A percentile compares a stretch with the other conserved stretches of the same genome.
phyloP scores from a whole-genome alignment of 1,140 invertebrate genomes.

The Eurosta solidaginis region DNA sequence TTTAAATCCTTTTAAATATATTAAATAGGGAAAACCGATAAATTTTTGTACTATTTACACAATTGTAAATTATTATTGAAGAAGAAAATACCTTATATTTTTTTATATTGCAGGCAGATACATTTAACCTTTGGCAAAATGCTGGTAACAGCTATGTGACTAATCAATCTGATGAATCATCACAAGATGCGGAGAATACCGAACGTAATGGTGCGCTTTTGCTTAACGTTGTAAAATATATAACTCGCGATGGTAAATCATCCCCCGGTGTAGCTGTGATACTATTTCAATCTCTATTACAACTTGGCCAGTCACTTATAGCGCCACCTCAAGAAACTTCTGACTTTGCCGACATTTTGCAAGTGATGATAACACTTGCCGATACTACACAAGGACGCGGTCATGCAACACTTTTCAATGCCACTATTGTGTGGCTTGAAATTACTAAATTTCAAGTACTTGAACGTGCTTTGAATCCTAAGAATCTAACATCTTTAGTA shows the following conservation, averaged over 20 bases:
- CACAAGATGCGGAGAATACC: slow-evolving; percentile 39
- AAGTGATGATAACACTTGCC: slow-evolving; percentile 77
- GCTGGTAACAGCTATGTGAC: slow-evolving; percentile 33
- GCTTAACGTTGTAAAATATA: slow-evolving; percentile 73
- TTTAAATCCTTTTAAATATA: no score
- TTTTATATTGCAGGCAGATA: background rate
- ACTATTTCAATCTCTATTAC: slow-evolving; percentile 77
- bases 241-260: slow-evolving; percentile 72
- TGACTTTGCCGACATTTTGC: slow-evolving; percentile 81
- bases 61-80: no score
- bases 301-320: slow-evolving; percentile 73
- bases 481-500: slow-evolving; percentile 50
- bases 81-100: background rate
- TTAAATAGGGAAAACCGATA: no score
- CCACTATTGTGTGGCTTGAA: slow-evolving; percentile 79
- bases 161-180: slow-evolving; percentile 36
- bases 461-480: slow-evolving; percentile 65
- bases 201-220: slow-evolving; percentile 76
- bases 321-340: slow-evolving; percentile 68
- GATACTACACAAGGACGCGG: slow-evolving; percentile 78
- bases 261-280: slow-evolving; percentile 68
- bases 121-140: slow-evolving; percentile 24
- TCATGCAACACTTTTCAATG: slow-evolving; percentile 79
- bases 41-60: no score
- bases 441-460: slow-evolving; percentile 67